These are phyloP conservation scores for Ecdyonurus torrentis DNA, from an alignment of 2,888 invertebrate species.

Conservation along the genomic window DNA sequence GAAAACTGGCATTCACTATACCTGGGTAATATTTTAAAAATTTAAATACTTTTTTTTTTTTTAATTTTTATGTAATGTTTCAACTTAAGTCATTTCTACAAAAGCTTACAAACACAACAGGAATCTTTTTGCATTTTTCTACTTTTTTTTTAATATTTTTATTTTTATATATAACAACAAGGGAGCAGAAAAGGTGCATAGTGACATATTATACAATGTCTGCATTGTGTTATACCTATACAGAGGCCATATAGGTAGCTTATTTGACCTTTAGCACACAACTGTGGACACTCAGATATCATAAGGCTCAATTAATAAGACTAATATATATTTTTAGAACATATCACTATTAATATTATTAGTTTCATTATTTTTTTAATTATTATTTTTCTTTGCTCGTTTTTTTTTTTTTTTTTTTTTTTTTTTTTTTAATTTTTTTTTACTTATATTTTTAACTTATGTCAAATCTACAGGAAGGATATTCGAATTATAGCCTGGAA, in stretches of 20 bases:
- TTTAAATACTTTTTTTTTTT: background rate
- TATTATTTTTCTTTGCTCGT: background rate
- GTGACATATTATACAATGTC: background rate
- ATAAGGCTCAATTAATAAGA: constrained; percentile 11
- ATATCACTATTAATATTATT: constrained; percentile 8
- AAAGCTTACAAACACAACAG: constrained; percentile 13
- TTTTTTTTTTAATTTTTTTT: background rate
- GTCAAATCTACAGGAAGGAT: constrained; percentile 5
- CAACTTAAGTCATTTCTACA: constrained; percentile 9
- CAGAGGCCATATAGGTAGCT: constrained; percentile 5
- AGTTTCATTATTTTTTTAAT: constrained; percentile 1
- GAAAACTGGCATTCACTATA: background rate
- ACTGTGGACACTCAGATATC: constrained; percentile 10
- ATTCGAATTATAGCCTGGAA: constrained; percentile 5
- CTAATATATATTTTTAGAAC: constrained; percentile 9
- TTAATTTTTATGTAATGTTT: background rate
- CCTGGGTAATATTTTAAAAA: background rate
- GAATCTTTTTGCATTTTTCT: constrained; percentile 9
- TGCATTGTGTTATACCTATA: background rate
- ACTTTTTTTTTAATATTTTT: background rate
- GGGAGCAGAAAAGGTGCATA: constrained; percentile 8
- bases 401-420: background rate
- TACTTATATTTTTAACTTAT: constrained; percentile 1
- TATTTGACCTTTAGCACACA: constrained; percentile 7
- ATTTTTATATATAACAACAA: constrained; percentile 6